Evolutionary conservation across 2,888 invertebrate species (phyloP).

Genomic region (Octodonta nipae): DNA sequence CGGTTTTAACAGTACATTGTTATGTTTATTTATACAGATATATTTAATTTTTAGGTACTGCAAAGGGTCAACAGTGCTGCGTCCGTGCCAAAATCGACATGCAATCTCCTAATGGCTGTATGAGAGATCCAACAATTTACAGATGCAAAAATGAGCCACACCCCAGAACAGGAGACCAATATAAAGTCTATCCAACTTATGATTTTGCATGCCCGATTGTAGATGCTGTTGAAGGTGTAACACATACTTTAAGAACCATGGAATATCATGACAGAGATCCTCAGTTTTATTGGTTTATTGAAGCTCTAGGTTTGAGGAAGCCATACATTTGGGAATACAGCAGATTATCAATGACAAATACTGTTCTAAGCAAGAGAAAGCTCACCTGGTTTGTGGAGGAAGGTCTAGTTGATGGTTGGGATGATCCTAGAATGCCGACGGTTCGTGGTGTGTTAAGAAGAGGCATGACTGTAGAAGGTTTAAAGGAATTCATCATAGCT

Average conservation of each 20-base stretch:
- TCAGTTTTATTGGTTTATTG: slow-evolving; percentile 95
- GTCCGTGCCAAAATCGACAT: slow-evolving; percentile 96
- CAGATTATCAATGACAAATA: slow-evolving; percentile 93
- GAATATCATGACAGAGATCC: slow-evolving; percentile 97
- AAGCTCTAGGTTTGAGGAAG: slow-evolving; percentile 70
- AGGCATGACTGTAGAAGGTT: slow-evolving; percentile 94
- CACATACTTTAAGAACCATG: slow-evolving; percentile 92
- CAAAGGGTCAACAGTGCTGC: slow-evolving; percentile 73
- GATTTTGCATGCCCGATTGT: slow-evolving; percentile 99
- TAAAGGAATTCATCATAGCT: slow-evolving; percentile 92
- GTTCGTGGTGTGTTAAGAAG: slow-evolving; percentile 89
- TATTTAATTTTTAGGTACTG: too few relatives aligned
- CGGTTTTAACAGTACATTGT: too few relatives aligned
- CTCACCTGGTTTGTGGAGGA: slow-evolving; percentile 96
- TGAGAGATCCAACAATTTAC: slow-evolving; percentile 97
- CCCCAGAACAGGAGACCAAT: slow-evolving; percentile 83
- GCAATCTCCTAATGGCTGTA: slow-evolving; percentile 87
- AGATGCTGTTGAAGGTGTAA: slow-evolving; percentile 92
- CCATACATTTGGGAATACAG: slow-evolving; percentile 95
- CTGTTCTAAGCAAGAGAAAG: slow-evolving; percentile 93
- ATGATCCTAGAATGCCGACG: slow-evolving; percentile 97
- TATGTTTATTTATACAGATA: too few relatives aligned
- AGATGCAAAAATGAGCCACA: slow-evolving; percentile 92
- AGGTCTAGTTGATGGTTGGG: slow-evolving; percentile 93
- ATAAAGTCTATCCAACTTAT: slow-evolving; percentile 98